Conservation (phyloP, 2,888 invertebrate species). For the Drosophila histrio region DNA sequence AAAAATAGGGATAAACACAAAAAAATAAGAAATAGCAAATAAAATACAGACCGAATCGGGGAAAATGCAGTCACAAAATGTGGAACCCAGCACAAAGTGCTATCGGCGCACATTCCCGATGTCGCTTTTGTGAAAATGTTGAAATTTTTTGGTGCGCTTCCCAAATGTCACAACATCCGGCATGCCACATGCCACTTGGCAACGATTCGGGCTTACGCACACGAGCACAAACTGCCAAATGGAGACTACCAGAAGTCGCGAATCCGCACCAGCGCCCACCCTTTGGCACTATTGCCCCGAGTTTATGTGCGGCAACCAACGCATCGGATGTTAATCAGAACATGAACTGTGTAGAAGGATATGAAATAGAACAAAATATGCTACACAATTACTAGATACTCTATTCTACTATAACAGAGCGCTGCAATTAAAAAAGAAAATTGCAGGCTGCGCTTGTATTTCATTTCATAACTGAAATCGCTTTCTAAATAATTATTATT, state of each 20-base stretch:
- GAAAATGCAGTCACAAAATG: conserved; percentile 38
- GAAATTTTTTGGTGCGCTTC: conserved; percentile 69
- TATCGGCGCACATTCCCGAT: conserved; percentile 44
- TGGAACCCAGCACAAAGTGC: conserved; percentile 42
- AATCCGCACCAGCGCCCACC: conserved; percentile 16
- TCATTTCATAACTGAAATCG: conserved; percentile 42
- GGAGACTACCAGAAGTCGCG: conserved; percentile 10
- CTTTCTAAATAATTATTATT: conserved; percentile 72
- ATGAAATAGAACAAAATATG: not conserved
- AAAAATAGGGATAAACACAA: conserved; percentile 9
- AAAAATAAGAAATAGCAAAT: conserved; percentile 6
- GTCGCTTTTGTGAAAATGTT: conserved; percentile 56
- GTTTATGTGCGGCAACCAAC: conserved; percentile 5
- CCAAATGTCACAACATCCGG: conserved; percentile 70
- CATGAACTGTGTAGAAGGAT: conserved; percentile 34
- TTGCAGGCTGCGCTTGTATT: conserved; percentile 24
- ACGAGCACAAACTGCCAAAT: conserved; percentile 8
- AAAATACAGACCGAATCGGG: conserved; percentile 36
- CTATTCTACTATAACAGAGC: not conserved
- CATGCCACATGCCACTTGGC: conserved; percentile 67
- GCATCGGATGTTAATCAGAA: conserved; percentile 52
- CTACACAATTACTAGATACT: not conserved
- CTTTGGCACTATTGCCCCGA: conserved; percentile 11
- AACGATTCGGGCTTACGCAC: conserved; percentile 38
- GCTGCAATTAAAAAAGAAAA: conserved; percentile 29